phyloP scores from a whole-genome alignment of 2,888 invertebrate species.

The Stegophylla sp. region DNA sequence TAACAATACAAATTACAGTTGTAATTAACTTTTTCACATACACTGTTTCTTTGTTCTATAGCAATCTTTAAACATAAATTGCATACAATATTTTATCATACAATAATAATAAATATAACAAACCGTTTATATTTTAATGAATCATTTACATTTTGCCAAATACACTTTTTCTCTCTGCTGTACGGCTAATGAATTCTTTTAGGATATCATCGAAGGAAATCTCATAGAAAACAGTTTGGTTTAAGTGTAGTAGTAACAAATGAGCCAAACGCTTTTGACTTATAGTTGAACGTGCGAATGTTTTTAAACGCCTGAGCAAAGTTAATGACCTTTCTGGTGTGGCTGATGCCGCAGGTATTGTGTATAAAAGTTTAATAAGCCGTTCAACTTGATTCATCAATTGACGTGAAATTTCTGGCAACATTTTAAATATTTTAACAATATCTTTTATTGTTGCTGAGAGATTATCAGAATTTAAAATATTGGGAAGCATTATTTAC shows the following conservation, averaged over 20 bases:
- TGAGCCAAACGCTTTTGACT: constrained; percentile 18
- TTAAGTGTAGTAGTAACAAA: constrained; percentile 3
- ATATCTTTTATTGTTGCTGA: constrained; percentile 7
- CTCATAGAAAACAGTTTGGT: background rate
- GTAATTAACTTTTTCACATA: constrained; percentile 12
- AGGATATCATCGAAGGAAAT: constrained; percentile 17
- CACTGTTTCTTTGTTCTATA: constrained; percentile 2
- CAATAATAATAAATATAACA: constrained; percentile 9
- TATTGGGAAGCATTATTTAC: constrained; percentile 17
- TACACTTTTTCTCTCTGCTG: constrained; percentile 12
- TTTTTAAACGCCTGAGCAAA: constrained; percentile 13
- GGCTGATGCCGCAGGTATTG: constrained; percentile 7
- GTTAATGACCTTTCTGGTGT: constrained; percentile 16
- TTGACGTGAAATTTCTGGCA: constrained; percentile 11
- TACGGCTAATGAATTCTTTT: constrained; percentile 8
- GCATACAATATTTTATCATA: constrained; percentile 7
- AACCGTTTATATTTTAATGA: background rate
- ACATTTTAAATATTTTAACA: constrained; percentile 14
- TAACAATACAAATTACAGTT: constrained; percentile 9
- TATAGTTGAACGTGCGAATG: constrained; percentile 13
- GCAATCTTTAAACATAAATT: constrained; percentile 6
- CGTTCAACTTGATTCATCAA: constrained; percentile 7
- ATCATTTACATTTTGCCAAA: constrained; percentile 1
- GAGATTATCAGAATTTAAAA: constrained; percentile 28
- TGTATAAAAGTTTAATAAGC: constrained; percentile 3